Conservation (phyloP, 2,888 invertebrate genomes). For the Drosophila neonasuta region DNA sequence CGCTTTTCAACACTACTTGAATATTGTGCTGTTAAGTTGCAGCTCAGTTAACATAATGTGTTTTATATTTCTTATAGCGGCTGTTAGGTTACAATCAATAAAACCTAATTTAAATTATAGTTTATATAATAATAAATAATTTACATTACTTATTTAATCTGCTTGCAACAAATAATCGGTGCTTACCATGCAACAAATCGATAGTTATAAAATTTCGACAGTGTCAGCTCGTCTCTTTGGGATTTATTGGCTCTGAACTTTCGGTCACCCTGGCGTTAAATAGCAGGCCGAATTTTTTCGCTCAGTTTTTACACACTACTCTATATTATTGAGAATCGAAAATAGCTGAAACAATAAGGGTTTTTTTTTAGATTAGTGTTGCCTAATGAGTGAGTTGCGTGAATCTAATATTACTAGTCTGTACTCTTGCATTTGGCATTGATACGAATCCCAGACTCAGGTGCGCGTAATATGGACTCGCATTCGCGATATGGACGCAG, state of each 20-base stretch:
- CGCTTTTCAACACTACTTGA: conserved; percentile 16
- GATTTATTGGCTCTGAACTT: conserved; percentile 5
- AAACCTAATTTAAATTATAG: neutral
- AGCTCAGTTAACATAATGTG: neutral
- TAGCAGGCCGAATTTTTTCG: conserved; percentile 44
- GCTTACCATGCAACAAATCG: neutral
- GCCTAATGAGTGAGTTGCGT: conserved; percentile 46
- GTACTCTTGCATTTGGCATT: conserved; percentile 24
- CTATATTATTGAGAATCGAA: conserved; percentile 14
- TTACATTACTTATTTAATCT: neutral
- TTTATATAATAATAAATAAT: neutral
- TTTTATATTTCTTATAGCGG: neutral
- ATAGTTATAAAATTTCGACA: neutral
- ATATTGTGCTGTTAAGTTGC: neutral
- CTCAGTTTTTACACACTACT: conserved; percentile 8
- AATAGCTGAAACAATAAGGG: neutral
- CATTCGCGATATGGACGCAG: conserved; percentile 73
- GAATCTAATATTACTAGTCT: conserved; percentile 26
- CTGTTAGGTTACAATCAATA: neutral
- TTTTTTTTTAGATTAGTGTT: neutral
- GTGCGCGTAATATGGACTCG: conserved; percentile 68
- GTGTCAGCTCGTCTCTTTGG: neutral
- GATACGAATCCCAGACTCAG: conserved; percentile 47
- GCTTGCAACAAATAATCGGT: neutral
- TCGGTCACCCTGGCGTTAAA: conserved; percentile 41